Evolutionary conservation across 2,797 vertebrate genomes (phyloP), one percentile per base, ranked within the genome.

Genomic region (Danio choprae): DNA sequence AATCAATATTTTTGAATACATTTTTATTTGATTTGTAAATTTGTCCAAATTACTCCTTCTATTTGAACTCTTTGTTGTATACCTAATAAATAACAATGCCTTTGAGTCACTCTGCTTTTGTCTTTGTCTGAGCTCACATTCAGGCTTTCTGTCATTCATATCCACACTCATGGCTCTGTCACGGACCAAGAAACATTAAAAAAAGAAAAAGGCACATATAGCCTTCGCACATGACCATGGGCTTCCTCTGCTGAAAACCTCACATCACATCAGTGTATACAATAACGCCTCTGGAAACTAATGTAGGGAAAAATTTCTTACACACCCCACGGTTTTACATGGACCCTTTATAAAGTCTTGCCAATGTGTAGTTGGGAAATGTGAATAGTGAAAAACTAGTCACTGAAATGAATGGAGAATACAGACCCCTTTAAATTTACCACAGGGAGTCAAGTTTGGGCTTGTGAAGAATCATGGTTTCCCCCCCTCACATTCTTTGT

Each of bases 121-220:
- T 53, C n/a, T 68, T 67, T 74, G 36, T n/a, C 55, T 83, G 74
- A 73, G 53, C 81, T 84, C 84, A 85, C 29, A 13, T 44, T n/a
- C 16, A 9, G 0, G 74, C 70, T 58, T 36, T 67, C 60, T 0
- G 41, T 1, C 67, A 76, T 51, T 69, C 56, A 15, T 11, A 22
- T 51, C 4, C 51, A 58, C 51, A 76, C 22, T 48, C 1, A 12
- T 13, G n/a, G 72, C 8, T 56, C 22, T 12, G 16, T 9, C 12
- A 36, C 13, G 51, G 56, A 63, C 50, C 70, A 55, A 46, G 4
- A 53, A 50, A 10, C 6, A n/a, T n/a, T n/a, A 29, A 29, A 29
- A 1, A 29, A 29, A 29, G 29, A 1, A 29, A 29, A 29, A n/a
- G n/a, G n/a, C n/a, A n/a, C n/a, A n/a, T n/a, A 44, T 29, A 29